phyloP scores from a whole-genome alignment of 2,888 invertebrate species.

The Bombylius major region DNA sequence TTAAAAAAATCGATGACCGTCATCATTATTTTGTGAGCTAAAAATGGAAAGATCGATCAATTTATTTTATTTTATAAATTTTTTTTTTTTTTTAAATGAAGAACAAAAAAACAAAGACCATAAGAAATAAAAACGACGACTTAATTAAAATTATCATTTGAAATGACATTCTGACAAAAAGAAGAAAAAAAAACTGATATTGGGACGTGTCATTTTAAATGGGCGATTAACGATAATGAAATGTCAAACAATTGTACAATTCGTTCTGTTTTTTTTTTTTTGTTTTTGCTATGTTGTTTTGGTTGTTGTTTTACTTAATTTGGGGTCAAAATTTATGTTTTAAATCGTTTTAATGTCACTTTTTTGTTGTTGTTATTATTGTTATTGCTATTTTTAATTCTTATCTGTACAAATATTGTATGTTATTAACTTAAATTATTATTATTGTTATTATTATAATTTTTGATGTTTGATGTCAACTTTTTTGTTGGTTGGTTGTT shows the following conservation, averaged over 20 bases:
- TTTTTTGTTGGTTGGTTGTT: no score
- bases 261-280: no score
- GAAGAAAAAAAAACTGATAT: not conserved
- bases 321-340: not conserved
- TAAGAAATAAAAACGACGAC: not conserved
- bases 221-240: slow-evolving; percentile 6
- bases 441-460: no score
- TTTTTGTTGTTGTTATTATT: not conserved
- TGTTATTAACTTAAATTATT: no score
- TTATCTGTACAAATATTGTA: no score
- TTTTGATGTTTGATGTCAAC: no score
- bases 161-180: not conserved
- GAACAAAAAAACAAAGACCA: not conserved
- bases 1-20: no score
- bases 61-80: no score
- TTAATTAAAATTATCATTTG: slow-evolving; percentile 4
- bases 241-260: not conserved
- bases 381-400: not conserved
- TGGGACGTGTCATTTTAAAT: slow-evolving; percentile 5
- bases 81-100: not conserved
- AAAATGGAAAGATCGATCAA: no score
- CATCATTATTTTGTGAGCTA: no score
- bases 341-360: slow-evolving; percentile 5
- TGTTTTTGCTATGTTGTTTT: not conserved
- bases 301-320: slow-evolving; percentile 4